Base-by-base conservation (phyloP, 2,888 invertebrate genomes). In the Steinernema carpocapsae region DNA sequence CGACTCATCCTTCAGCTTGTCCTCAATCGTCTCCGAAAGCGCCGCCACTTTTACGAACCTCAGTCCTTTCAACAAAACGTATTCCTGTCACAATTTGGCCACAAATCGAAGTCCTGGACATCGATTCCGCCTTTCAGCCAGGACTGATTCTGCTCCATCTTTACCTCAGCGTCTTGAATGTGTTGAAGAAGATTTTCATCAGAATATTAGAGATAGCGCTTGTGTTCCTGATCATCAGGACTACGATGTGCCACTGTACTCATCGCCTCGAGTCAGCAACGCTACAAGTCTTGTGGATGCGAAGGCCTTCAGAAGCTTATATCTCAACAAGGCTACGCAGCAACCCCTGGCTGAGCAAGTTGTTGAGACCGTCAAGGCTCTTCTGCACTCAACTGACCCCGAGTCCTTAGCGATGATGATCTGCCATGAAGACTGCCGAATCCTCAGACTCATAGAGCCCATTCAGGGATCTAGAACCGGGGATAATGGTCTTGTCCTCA, bases 151-250 rank as follows among this genome's bases (percentile, higher is more conserved):
- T 6, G 56, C 56, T 22, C 56, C 56, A 24, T 24, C 24, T 17
- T 26, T 56, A 14, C 56, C 56, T 3, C 56, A 56, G 26, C 56
- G 56, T 56, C 56, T 56, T 26, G 26, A 10, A 22, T 56, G 56
- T 56, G 56, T 56, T 1, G 26, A 56, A 6, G 56, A 56, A 56
- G 56, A 56, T 56, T 10, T 7, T 14, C 56, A 7, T 3, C 12
- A 26, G 12, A 24, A 22, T 6, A 26, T 56, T 22, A 22, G 56
- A 17, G 56, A 56, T 26, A 56, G 56, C 56, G 56, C 56, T 26
- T 56, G 56, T 17, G 56, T 56, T 6, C 56, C 56, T 56, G 56
- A 56, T 19, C 56, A 56, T 14, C 56, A 56, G 56, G 56, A 56
- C 26, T 56, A 56, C 56, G 56, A 56, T 19, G 26, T 56, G 24